Conservation (phyloP, 1,140 invertebrate species). For the Drosophila pandora region DNA sequence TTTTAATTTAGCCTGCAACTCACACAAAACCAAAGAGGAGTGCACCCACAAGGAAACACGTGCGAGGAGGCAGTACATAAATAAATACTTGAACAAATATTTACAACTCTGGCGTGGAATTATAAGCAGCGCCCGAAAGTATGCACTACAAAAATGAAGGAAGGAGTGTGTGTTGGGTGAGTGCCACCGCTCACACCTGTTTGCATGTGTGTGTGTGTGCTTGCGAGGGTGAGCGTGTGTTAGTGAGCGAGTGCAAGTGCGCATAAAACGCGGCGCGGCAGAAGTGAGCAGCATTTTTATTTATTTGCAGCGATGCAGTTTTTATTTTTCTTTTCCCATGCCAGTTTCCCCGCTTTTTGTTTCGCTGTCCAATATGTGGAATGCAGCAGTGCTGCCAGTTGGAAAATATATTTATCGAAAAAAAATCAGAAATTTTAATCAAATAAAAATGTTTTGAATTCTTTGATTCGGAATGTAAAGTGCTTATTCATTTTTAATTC, state of each 20-base stretch:
- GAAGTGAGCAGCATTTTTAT: constrained; percentile 78
- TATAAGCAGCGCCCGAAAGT: constrained; percentile 75
- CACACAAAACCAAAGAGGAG: constrained; percentile 39
- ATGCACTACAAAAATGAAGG: constrained; percentile 73
- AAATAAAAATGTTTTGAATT: neutral
- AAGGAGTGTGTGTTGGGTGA: constrained; percentile 12
- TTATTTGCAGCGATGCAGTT: constrained; percentile 70
- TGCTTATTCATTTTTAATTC: no score
- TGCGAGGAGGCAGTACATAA: constrained; percentile 64
- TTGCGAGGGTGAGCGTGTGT: constrained; percentile 11
- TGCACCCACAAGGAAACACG: constrained; percentile 19
- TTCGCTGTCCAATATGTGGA: constrained; percentile 44
- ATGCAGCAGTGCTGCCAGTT: constrained; percentile 14
- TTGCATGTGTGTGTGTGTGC: constrained; percentile 45
- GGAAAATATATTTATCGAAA: neutral
- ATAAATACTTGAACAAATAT: constrained; percentile 82
- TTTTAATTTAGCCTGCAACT: constrained; percentile 71
- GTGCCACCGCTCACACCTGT: constrained; percentile 57
- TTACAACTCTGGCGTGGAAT: constrained; percentile 76
- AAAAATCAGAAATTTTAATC: neutral
- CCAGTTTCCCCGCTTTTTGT: constrained; percentile 16
- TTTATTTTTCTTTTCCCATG: constrained; percentile 53
- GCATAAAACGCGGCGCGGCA: constrained; percentile 72
- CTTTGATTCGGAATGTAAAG: no score
- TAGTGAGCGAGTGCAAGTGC: constrained; percentile 48